Evolutionary conservation across 37 sponge, comb jelly and placozoan species (phyloP).

Genomic region (Halisarca cf. caerulea): DNA sequence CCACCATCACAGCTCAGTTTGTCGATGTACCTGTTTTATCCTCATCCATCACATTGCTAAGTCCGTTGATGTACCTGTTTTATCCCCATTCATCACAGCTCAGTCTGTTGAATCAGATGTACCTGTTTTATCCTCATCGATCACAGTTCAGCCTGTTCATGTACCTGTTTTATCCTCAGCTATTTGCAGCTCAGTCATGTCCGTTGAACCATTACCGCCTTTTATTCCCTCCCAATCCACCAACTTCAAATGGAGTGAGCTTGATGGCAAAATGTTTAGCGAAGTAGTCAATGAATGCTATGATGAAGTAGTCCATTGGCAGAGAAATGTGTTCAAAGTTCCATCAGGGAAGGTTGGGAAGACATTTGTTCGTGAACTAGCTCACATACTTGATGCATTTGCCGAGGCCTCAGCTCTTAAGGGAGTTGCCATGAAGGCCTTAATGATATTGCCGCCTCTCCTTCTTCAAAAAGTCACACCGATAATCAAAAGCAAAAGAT

Average conservation of each 20-base stretch:
- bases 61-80: too few species aligned
- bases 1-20: too few species aligned
- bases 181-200: too few species aligned
- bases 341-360: conserved; percentile 1
- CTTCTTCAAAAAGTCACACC: conserved; percentile 12
- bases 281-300: background rate
- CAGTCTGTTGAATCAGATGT: too few species aligned
- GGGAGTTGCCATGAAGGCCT: background rate
- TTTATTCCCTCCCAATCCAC: background rate
- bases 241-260: background rate
- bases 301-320: background rate
- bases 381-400: background rate
- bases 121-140: too few species aligned
- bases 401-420: background rate
- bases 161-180: too few species aligned
- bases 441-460: background rate
- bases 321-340: background rate
- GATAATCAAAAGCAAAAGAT: background rate
- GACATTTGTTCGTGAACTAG: conserved; percentile 1
- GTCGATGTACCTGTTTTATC: too few species aligned
- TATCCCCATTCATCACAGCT: too few species aligned
- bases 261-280: background rate
- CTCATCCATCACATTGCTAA: too few species aligned
- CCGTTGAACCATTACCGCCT: background rate
- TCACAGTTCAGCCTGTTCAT: too few species aligned